A percentile compares a stretch with the other conserved stretches of the same genome.
Conservation (phyloP, 2,113 vertebrate species). For the Clinocottus analis region DNA sequence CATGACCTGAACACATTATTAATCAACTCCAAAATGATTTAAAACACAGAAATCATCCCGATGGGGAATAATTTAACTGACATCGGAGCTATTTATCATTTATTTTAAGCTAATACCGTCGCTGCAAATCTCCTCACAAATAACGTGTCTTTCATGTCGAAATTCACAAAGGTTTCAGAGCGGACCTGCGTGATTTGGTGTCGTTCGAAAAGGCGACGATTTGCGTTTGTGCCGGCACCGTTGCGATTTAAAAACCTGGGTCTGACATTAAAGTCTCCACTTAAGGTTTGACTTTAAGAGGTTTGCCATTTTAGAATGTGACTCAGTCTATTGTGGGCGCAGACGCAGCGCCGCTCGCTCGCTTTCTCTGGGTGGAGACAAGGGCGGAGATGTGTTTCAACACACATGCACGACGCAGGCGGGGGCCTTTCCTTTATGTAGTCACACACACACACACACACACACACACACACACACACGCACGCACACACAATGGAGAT, state of each 20-base stretch:
- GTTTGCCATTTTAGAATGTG: slow-evolving; percentile 67
- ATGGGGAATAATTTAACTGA: not conserved
- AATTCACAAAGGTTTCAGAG: not conserved
- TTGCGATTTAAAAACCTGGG: not conserved
- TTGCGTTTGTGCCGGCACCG: no score
- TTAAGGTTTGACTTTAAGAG: slow-evolving; percentile 4
- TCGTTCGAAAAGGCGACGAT: not conserved
- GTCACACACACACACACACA: slow-evolving; percentile 31
- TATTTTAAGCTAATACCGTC: not conserved
- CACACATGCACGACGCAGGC: slow-evolving; percentile 56
- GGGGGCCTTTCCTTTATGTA: slow-evolving; percentile 64
- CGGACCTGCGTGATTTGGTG: no score
- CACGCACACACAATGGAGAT: slow-evolving; percentile 69
- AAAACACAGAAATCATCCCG: not conserved
- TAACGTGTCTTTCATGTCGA: not conserved
- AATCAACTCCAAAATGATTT: not conserved
- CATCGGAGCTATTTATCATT: not conserved
- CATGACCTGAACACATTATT: not conserved
- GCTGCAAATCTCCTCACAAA: not conserved
- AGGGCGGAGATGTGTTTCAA: slow-evolving; percentile 76
- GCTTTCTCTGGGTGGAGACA: slow-evolving; percentile 72
- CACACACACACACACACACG: slow-evolving; percentile 43
- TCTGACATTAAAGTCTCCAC: slow-evolving; percentile 14
- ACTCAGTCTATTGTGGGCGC: slow-evolving; percentile 74
- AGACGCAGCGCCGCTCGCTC: slow-evolving; percentile 48